phyloP scores from a whole-genome alignment of 2,797 vertebrate genomes.

The Myoxocephalus aenaeus region DNA sequence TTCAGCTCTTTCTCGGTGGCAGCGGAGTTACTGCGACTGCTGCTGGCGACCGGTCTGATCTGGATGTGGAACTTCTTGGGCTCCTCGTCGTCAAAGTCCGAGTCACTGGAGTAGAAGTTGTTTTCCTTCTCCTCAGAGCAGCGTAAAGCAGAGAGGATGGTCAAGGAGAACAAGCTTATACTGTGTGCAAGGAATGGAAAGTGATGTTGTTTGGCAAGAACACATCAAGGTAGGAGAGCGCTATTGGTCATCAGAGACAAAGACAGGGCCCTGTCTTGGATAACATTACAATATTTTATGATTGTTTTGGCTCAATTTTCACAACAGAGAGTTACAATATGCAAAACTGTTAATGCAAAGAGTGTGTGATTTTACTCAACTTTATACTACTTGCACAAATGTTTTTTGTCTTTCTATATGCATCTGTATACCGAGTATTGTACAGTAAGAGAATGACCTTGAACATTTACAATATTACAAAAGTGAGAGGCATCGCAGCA shows the following conservation, averaged over 20 bases:
- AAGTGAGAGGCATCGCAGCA: neutral
- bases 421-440: neutral
- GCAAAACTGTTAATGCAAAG: neutral
- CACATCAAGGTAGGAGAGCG: no score
- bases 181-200: neutral
- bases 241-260: neutral
- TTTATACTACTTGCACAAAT: neutral
- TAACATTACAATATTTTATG: neutral
- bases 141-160: slow-evolving; percentile 63
- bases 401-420: neutral
- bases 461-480: no score
- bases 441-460: neutral
- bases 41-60: slow-evolving; percentile 88
- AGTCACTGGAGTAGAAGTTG: slow-evolving; percentile 93
- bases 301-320: neutral
- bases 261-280: no score
- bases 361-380: neutral
- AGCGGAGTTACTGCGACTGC: slow-evolving; percentile 77
- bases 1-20: slow-evolving; percentile 90
- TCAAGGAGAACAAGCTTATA: slow-evolving; percentile 66
- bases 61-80: slow-evolving; percentile 93
- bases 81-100: slow-evolving; percentile 94
- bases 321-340: neutral
- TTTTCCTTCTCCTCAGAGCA: slow-evolving; percentile 83
- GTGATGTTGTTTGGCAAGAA: neutral